A percentile compares a stretch with the other conserved stretches of the same genome.
Evolutionary conservation across 2,888 invertebrate species (phyloP).

Genomic region (Caenorhabditis parvicauda): DNA sequence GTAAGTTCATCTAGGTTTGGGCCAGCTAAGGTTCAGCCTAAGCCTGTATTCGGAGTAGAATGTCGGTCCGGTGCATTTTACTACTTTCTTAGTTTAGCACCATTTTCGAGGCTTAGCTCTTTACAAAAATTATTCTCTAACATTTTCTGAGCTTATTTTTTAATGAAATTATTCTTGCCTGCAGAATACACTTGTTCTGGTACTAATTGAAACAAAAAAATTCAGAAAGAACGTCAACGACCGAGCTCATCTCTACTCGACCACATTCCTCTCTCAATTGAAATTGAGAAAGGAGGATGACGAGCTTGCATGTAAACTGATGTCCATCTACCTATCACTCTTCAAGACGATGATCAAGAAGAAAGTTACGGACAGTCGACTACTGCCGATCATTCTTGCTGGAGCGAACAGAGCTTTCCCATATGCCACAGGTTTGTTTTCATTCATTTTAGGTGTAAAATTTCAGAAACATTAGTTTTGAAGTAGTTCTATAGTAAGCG

Average conservation of each 20-base stretch:
- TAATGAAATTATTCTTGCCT: no score
- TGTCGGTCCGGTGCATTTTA: no score
- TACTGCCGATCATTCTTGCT: conserved; percentile 79
- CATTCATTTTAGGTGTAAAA: not conserved
- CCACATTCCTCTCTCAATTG: conserved; percentile 87
- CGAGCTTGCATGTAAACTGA: conserved; percentile 73
- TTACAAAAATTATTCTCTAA: no score
- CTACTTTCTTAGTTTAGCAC: no score
- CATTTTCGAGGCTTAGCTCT: no score
- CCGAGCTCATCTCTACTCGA: conserved; percentile 85
- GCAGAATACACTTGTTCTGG: no score
- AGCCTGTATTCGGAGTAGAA: no score
- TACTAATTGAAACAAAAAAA: not conserved
- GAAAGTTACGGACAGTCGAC: conserved; percentile 79
- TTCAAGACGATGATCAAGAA: conserved; percentile 74
- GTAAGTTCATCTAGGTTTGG: no score
- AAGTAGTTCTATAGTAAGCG: no score
- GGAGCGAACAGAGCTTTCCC: conserved; percentile 84
- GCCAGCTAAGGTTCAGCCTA: no score
- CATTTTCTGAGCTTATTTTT: no score
- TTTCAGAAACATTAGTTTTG: not conserved
- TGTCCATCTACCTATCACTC: conserved; percentile 88
- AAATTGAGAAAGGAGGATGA: conserved; percentile 67
- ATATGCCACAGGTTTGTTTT: conserved; percentile 71
- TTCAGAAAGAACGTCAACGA: conserved; percentile 78